Evolutionary conservation across 2,888 invertebrate species (phyloP).

Genomic region (Cinara cedri): DNA sequence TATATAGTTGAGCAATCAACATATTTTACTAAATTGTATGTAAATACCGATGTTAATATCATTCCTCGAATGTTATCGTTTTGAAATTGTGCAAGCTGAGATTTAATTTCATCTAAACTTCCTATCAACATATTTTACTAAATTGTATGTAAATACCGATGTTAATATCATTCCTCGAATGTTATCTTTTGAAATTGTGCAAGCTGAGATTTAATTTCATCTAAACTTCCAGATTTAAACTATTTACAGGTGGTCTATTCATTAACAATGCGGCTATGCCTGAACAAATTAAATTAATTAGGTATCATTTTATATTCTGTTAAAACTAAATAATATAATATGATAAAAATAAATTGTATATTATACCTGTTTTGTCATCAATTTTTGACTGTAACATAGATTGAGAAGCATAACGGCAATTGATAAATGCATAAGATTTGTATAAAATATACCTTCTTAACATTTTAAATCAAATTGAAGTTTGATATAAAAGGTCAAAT

Average conservation of each 20-base stretch:
- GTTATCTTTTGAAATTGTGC: slow-evolving; percentile 73
- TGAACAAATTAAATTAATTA: slow-evolving; percentile 59
- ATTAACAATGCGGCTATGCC: slow-evolving; percentile 77
- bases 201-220: slow-evolving; percentile 70
- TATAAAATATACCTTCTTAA: slow-evolving; percentile 2
- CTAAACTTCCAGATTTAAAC: slow-evolving; percentile 77
- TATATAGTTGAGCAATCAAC: neutral
- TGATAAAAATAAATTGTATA: neutral
- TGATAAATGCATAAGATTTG: neutral
- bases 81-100: slow-evolving; percentile 71
- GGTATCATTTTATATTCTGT: neutral
- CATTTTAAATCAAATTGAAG: neutral
- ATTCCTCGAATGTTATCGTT: slow-evolving; percentile 74
- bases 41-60: slow-evolving; percentile 79
- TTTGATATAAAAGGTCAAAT: neutral
- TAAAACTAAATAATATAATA: neutral
- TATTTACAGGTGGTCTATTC: slow-evolving; percentile 81
- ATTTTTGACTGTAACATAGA: slow-evolving; percentile 12
- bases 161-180: slow-evolving; percentile 79
- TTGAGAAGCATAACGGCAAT: slow-evolving; percentile 37
- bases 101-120: slow-evolving; percentile 71
- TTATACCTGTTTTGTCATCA: slow-evolving; percentile 47
- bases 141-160: slow-evolving; percentile 69
- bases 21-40: neutral
- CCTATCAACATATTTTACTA: neutral